Conservation (phyloP, 1,140 invertebrate species). For the Meloidogyne exigua region DNA sequence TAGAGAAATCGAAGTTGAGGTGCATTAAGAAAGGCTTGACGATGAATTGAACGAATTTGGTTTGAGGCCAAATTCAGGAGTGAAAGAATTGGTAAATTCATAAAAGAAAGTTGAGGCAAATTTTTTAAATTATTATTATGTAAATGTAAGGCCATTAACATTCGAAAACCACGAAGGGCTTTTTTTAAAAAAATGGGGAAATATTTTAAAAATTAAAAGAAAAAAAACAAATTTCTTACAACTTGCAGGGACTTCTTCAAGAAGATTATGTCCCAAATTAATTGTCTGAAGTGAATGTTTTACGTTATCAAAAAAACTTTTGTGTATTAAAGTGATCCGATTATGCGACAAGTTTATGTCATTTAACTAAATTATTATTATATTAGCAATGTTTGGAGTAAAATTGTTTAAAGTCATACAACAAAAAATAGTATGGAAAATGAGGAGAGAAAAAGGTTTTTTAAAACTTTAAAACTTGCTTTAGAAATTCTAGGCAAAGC, state of each 20-base stretch:
- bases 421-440: conserved; percentile 3
- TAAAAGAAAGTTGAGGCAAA: conserved; percentile 56
- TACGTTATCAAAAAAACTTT: conserved; percentile 55
- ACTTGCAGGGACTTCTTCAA: conserved; percentile 57
- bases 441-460: neutral
- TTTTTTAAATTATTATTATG: conserved; percentile 54
- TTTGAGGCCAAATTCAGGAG: conserved; percentile 60
- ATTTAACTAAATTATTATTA: conserved; percentile 50
- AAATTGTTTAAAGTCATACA: too few relatives aligned
- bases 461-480: conserved; percentile 28
- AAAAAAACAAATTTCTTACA: conserved; percentile 39
- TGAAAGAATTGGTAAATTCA: conserved; percentile 58
- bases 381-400: neutral
- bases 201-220: neutral
- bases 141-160: conserved; percentile 56
- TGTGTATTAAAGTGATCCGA: conserved; percentile 55
- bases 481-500: conserved; percentile 54
- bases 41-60: conserved; percentile 50
- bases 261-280: conserved; percentile 58
- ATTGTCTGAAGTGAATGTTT: conserved; percentile 62
- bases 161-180: conserved; percentile 63
- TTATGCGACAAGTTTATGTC: conserved; percentile 62
- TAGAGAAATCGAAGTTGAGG: conserved; percentile 60
- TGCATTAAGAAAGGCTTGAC: conserved; percentile 61
- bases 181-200: neutral